Evolutionary conservation across 2,797 vertebrate species (phyloP).

Genomic region (Onychomys leucogaster): DNA sequence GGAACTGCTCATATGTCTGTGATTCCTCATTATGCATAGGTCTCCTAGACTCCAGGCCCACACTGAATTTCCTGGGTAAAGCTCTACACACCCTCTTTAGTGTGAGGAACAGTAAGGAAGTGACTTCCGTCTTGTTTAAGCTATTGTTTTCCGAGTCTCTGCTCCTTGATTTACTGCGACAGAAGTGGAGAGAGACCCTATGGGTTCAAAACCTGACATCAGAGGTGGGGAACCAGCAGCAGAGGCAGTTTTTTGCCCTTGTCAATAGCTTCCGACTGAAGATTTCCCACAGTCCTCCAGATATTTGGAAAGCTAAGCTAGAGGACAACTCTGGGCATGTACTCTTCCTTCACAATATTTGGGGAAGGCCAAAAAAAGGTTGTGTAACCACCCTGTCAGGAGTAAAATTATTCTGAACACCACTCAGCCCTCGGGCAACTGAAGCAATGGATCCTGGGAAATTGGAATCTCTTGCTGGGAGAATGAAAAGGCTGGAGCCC

Average conservation of each 20-base stretch:
- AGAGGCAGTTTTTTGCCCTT: neutral
- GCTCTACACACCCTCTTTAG: neutral
- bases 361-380: neutral
- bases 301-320: slow-evolving; percentile 8
- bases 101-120: neutral
- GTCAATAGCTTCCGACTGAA: neutral
- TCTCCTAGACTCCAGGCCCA: neutral
- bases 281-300: slow-evolving; percentile 5
- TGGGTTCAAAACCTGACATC: neutral
- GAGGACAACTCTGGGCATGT: neutral
- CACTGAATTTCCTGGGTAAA: neutral
- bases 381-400: neutral
- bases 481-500: neutral
- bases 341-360: neutral
- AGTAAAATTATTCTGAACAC: neutral
- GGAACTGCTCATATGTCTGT: neutral
- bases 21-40: neutral
- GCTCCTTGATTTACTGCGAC: neutral
- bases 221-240: neutral
- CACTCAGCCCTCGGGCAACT: neutral
- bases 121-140: neutral
- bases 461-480: neutral
- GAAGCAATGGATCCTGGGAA: neutral
- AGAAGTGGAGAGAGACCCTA: neutral
- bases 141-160: neutral